Percentiles rank a stretch among this genome's conserved stretches.
Evolutionary conservation across 2,888 invertebrate genomes (phyloP).

Genomic region (Carabus problematicus): DNA sequence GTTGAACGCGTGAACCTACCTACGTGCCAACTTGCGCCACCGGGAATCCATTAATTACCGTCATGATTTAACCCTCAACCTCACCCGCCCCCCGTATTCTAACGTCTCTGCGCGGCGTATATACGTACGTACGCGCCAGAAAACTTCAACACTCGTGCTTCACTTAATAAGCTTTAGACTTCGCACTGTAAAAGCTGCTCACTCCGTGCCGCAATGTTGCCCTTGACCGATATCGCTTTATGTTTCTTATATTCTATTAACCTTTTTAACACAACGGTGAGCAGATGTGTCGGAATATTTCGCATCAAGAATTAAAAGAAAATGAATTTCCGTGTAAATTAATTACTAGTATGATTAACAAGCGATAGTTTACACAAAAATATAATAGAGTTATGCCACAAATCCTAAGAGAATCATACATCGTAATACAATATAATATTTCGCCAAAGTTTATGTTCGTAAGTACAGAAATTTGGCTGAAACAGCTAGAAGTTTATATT

Average conservation of each 20-base stretch:
- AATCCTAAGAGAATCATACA: no score
- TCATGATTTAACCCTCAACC: constrained; percentile 20
- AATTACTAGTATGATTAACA: not conserved
- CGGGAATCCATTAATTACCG: constrained; percentile 36
- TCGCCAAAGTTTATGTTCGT: no score
- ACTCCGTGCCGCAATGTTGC: not conserved
- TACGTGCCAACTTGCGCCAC: constrained; percentile 28
- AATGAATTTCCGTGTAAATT: not conserved
- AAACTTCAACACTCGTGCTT: constrained; percentile 14
- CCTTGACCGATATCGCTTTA: constrained; percentile 1
- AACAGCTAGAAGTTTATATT: no score
- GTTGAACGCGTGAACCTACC: constrained; percentile 19
- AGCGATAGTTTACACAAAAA: not conserved
- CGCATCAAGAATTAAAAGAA: not conserved
- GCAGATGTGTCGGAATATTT: not conserved
- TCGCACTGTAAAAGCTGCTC: not conserved
- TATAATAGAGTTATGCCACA: no score
- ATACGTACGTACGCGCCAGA: not conserved
- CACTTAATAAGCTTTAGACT: constrained; percentile 7
- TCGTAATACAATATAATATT: no score
- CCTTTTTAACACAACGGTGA: not conserved
- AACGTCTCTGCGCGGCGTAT: not conserved
- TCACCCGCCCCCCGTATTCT: constrained; percentile 6
- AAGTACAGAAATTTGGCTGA: no score
- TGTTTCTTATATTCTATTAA: no score